Percentiles rank a stretch among this genome's conserved stretches.
Conservation (phyloP, 2,888 invertebrate genomes). For the Pasiphila rectangulata region DNA sequence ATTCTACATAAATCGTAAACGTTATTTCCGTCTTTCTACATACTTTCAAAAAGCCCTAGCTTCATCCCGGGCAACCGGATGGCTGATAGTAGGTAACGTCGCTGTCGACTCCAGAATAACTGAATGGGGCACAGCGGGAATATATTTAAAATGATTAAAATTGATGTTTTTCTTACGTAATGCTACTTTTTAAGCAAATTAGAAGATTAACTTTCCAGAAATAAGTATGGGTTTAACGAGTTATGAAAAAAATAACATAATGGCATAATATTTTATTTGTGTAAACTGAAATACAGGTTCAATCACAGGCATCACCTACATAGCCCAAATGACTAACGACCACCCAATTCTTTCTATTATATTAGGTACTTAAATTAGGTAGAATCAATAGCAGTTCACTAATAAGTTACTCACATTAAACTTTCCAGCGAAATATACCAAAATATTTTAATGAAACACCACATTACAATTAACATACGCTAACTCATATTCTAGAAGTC, state of each 20-base stretch:
- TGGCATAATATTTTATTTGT: constrained; percentile 65
- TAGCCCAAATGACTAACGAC: constrained; percentile 56
- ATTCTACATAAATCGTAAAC: no score
- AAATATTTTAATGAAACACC: neutral
- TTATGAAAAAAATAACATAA: constrained; percentile 31
- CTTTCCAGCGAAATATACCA: neutral
- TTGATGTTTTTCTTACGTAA: no score
- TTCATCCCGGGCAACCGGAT: no score
- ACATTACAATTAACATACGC: neutral
- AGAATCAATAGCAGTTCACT: neutral
- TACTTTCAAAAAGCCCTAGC: no score
- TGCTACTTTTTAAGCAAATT: no score
- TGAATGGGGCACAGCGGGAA: no score
- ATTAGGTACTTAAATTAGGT: neutral
- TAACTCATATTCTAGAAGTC: no score
- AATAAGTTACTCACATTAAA: neutral
- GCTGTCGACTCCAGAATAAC: no score
- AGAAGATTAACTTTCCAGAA: no score
- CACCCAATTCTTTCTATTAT: constrained; percentile 25
- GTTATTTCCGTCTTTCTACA: no score
- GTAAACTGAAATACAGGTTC: constrained; percentile 63
- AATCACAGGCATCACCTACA: constrained; percentile 32
- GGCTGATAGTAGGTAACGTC: no score
- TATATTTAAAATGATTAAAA: no score
- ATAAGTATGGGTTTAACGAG: neutral